A percentile compares a stretch with the other conserved stretches of the same genome.
Evolutionary conservation across 1,140 invertebrate species (phyloP).

Genomic region (Drosophila trapezifrons): DNA sequence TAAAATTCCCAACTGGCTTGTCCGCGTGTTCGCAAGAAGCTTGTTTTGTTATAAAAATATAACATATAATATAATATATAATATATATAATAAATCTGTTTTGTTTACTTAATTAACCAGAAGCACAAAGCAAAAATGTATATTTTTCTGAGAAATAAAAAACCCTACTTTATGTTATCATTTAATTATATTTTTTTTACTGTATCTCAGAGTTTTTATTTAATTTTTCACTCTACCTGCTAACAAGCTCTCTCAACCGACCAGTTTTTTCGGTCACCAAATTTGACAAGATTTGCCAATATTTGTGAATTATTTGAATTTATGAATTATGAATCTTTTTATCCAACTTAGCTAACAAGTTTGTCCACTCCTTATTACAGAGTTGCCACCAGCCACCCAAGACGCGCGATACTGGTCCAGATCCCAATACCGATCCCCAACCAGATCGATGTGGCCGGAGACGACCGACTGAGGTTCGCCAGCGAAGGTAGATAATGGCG

Average conservation of each 20-base stretch:
- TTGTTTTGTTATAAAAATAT: too few species aligned
- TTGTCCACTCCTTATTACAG: constrained; percentile 19
- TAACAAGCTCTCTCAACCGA: constrained; percentile 6
- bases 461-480: constrained; percentile 36
- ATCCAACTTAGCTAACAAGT: constrained; percentile 31
- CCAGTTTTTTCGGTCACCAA: constrained; percentile 38
- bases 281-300: constrained; percentile 75
- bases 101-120: too few species aligned
- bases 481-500: constrained; percentile 64
- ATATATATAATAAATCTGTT: too few species aligned
- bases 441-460: constrained; percentile 40
- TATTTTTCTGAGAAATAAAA: too few species aligned
- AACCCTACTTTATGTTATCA: too few species aligned
- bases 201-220: neutral
- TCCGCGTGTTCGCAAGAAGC: too few species aligned
- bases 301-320: constrained; percentile 36
- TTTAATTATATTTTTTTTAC: neutral
- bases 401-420: constrained; percentile 16
- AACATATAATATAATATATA: too few species aligned
- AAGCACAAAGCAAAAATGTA: too few species aligned
- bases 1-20: too few species aligned
- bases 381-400: constrained; percentile 12
- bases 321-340: constrained; percentile 28
- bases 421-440: constrained; percentile 1
- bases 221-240: neutral